Evolutionary conservation across 1,140 invertebrate species (phyloP).

Genomic region (Calosoma granatense): DNA sequence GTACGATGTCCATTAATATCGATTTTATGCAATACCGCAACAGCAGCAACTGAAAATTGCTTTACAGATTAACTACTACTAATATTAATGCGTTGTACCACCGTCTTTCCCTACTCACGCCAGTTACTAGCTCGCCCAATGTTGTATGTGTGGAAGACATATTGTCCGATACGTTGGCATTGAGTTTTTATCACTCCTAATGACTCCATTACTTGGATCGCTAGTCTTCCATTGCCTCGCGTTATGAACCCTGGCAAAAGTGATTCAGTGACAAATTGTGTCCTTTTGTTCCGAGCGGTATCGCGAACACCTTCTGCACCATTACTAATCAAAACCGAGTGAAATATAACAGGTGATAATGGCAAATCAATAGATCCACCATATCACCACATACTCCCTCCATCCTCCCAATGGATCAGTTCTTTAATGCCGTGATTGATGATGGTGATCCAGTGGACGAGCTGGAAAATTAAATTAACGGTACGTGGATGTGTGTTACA

Average conservation of each 20-base stretch:
- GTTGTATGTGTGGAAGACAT: background rate
- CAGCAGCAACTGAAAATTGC: background rate
- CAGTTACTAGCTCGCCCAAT: background rate
- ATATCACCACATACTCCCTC: too few species aligned
- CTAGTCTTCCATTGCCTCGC: background rate
- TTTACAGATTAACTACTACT: background rate
- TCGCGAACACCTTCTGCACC: background rate
- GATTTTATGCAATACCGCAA: background rate
- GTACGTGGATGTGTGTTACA: constrained; percentile 40
- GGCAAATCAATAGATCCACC: background rate
- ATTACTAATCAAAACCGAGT: background rate
- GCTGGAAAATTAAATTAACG: background rate
- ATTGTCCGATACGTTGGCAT: background rate
- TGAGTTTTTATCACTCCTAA: background rate
- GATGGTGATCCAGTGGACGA: background rate
- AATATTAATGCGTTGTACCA: too few species aligned
- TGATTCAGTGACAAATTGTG: background rate
- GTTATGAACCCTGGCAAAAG: background rate
- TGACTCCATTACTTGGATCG: background rate
- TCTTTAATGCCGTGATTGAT: background rate
- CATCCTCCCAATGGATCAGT: background rate
- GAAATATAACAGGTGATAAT: background rate
- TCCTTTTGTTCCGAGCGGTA: background rate
- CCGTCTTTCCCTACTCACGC: too few species aligned
- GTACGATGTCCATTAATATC: background rate